Base-by-base conservation (phyloP, 2,797 vertebrate species). In the Anguilla pacifica region DNA sequence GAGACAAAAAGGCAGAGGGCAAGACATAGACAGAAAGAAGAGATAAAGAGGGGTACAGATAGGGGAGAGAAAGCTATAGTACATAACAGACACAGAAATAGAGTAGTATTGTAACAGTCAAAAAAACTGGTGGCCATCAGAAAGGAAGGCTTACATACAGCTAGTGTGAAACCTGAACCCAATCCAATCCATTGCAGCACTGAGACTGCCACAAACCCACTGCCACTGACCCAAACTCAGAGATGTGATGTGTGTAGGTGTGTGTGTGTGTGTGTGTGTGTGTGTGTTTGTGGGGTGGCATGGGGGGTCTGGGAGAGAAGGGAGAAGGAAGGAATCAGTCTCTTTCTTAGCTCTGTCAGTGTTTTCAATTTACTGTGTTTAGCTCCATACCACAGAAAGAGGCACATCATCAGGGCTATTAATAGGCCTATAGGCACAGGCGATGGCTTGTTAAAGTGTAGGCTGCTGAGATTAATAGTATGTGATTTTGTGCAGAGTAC, bases 351-450 rank as follows among this genome's bases (percentile, higher is more conserved):
- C 46, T 46, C 22, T 28, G 35, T 70, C 84, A 51, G 17, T 72
- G 67, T 79, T 46, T 22, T 46, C 0, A 17, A 82, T 35, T 77
- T 39, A 39, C 28, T 4, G 46, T n/a, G 10, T 19, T 46, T 51
- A 3, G 46, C 46, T 51, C 79, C 13, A 67, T 28, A 81, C 72
- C 53, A n/a, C 46, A 81, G 64, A 81, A 82, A 57, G 64, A 43
- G 70, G 88, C 85, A 35, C 88, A 82, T 86, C 87, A 91, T 39
- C 7, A 59, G 9, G 86, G 70, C 85, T 95, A 93, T 93, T 93
- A 92, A 92, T 93, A 95, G 93, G 89, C 85, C 28, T 84, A 11
- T n/a, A 61, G 89, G 2, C 70, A 85, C 51, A 19, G 35, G 51
- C 61, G 70, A 84, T 90, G 89, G 84, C 89, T 74, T 43, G 2